phyloP scores from a whole-genome alignment of 1,140 invertebrate genomes.

The Laupala kohalensis region DNA sequence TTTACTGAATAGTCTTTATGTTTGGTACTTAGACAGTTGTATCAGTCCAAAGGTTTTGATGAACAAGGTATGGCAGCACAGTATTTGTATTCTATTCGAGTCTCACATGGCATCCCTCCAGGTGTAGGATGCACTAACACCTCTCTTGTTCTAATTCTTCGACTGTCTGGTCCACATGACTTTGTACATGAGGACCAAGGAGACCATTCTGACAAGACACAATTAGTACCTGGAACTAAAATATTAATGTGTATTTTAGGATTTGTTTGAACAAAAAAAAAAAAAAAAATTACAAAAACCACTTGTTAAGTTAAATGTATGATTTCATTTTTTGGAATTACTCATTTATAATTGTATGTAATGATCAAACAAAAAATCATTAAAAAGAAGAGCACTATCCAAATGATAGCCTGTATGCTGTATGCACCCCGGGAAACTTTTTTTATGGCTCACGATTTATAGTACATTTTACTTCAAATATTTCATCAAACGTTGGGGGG shows the following conservation, averaged over 20 bases:
- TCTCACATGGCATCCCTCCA: slow-evolving; percentile 10
- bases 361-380: too few species aligned
- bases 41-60: background rate
- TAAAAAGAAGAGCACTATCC: too few species aligned
- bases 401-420: too few species aligned
- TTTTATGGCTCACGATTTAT: too few species aligned
- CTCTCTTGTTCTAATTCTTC: slow-evolving; percentile 31
- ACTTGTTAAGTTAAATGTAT: too few species aligned
- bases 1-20: too few species aligned
- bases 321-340: too few species aligned
- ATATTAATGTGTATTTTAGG: background rate
- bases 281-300: background rate
- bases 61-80: slow-evolving; percentile 8
- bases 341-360: too few species aligned
- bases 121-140: slow-evolving; percentile 19
- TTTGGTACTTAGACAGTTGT: background rate
- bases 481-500: too few species aligned
- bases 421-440: too few species aligned
- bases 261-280: background rate
- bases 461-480: too few species aligned
- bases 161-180: slow-evolving; percentile 38
- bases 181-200: slow-evolving; percentile 47
- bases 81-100: slow-evolving; percentile 2
- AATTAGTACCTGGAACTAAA: slow-evolving; percentile 27
- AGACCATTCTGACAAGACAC: slow-evolving; percentile 45